Base-by-base conservation (phyloP, 2,113 vertebrate species). In the Anolis sagrei region DNA sequence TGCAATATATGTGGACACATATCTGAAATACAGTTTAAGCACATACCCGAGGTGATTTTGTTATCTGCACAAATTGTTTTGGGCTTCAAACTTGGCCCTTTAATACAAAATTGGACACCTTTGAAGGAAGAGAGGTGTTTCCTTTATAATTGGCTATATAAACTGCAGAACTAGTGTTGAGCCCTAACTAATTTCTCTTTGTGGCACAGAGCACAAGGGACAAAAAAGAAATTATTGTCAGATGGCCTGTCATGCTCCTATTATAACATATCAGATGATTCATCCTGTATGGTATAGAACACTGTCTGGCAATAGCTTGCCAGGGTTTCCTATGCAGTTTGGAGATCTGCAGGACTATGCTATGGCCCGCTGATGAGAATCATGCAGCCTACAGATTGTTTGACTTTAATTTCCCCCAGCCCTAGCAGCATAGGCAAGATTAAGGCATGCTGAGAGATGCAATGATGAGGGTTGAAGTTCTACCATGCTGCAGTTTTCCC, bases 21-120 rank as follows among this genome's bases (percentile, higher is more conserved):
- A 87, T 77, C 77, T 36, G 72, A 91, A 89, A 64, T 79, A 81
- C 61, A 90, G 3, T 81, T 87, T 77, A 73, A 19, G 11, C 13
- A 58, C n/a, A 14, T 34, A 81, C 85, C 86, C 34, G 68, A 86
- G 14, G 11, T 87, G 39, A 54, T 27, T 87, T 73, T 73, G 16
- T 69, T 21, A 29, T 69, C 39, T 69, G 8, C 39, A 81, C 23
- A 79, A 2, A 44, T n/a, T 19, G 48, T 34, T 61, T 9, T n/a
- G 11, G 34, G 13, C 7, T 64, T 64, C 34, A 21, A 21, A 64
- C 10, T 79, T 3, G 62, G 58, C 36, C 62, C 29, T 32, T 32
- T 8, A 54, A 54, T 54, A 77, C 19, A 34, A 29, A 78, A 32
- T 19, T 66, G 34, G 36, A 78, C 48, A 8, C 16, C 25, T 44